Conservation (phyloP, 1,140 invertebrate genomes). For the Venustaconcha ellipsiformis region DNA sequence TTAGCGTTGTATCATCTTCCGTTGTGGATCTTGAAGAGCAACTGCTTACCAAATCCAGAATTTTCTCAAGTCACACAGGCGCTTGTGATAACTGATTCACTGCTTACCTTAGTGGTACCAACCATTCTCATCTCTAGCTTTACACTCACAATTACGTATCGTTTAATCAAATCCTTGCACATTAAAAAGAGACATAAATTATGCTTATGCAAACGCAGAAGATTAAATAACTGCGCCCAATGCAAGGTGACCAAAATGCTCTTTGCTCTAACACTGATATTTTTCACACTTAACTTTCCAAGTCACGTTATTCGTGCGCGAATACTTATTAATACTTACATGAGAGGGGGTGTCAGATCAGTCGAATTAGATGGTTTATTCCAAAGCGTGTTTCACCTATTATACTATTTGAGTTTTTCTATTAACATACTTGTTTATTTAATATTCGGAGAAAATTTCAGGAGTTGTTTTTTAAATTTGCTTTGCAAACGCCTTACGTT, state of each 20-base stretch:
- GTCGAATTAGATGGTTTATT: conserved; percentile 42
- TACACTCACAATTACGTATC: conserved; percentile 14
- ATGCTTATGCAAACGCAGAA: conserved; percentile 1
- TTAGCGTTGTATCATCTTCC: conserved; percentile 53
- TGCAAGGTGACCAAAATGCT: conserved; percentile 83
- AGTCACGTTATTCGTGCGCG: conserved; percentile 65
- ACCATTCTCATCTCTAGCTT: conserved; percentile 65
- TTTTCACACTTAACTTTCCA: conserved; percentile 84
- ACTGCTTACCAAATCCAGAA: conserved; percentile 19
- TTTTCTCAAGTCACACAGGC: conserved; percentile 66
- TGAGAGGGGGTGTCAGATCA: conserved; percentile 3
- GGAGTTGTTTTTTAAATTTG: conserved; percentile 31
- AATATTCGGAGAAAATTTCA: conserved; percentile 47
- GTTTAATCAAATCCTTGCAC: conserved; percentile 2
- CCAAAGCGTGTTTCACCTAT: conserved; percentile 74
- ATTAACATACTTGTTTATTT: conserved; percentile 87
- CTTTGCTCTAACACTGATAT: conserved; percentile 83
- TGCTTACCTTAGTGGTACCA: conserved; percentile 72
- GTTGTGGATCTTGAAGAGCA: conserved; percentile 43
- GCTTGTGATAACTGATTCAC: conserved; percentile 72
- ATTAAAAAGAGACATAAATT: too few species aligned
- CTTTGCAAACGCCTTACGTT: too few species aligned
- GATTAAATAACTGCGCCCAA: conserved; percentile 69
- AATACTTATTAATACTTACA: conserved; percentile 44
- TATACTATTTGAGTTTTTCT: conserved; percentile 85